Evolutionary conservation across 2,797 vertebrate species (phyloP), one percentile per base, ranked within the genome.

Genomic region (Decapterus maruadsi): DNA sequence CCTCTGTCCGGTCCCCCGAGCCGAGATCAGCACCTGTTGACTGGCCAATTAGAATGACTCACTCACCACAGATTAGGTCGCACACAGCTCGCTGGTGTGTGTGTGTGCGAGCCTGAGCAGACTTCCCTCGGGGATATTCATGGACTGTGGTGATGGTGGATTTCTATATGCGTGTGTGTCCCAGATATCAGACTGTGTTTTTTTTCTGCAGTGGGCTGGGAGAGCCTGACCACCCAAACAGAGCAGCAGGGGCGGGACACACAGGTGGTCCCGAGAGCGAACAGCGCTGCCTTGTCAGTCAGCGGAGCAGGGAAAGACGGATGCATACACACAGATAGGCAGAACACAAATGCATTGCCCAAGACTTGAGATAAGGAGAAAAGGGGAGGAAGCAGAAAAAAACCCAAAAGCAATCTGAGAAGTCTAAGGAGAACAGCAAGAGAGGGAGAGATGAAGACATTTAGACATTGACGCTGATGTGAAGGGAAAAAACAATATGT

Each of bases 151-250:
- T 56, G 89, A 84, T 48, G 80, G 80, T 84, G 69, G 71, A 68
- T 50, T 78, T 85, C 61, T 85, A 34, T 71, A 38, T 72, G 72
- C 72, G 55, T 65, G 80, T 43, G 78, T 82, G 66, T 81, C 22
- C 29, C 22, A 54, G 26, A 81, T 90, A 81, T 68, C 14, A 51
- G 43, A 75, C 72, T 60, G 77, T 63, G 76, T 26, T 26, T 26
- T 26, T 76, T 80, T 77, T 34, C 3, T 34, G 31, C 57, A 75
- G 64, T 69, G 75, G 74, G 50, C 43, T 38, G 72, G 13, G 34
- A 65, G 68, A n/a, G 59, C 73, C 75, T 90, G 94, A 92, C 94
- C 94, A 95, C 94, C 94, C 93, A 95, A 90, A 93, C 84, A 82
- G 81, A 82, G 81, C 10, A 8, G 65, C 46, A 62, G 70, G 74